These are phyloP conservation scores for Micoletzkya japonica DNA, from an alignment of 2,888 invertebrate genomes.

Conservation along the genomic window DNA sequence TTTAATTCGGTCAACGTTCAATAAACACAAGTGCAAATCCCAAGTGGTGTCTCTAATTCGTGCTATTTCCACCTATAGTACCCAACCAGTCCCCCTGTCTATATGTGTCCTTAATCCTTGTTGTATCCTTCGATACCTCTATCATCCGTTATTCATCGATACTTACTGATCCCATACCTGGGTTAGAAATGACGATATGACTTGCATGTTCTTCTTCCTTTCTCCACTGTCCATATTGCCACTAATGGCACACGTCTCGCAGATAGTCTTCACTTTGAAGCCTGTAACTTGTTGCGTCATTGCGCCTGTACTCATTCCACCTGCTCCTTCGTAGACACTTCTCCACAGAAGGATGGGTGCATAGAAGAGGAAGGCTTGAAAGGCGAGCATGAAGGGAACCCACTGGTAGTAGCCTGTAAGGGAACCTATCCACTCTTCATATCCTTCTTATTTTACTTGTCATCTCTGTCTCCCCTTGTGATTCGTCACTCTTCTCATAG, in stretches of 20 bases:
- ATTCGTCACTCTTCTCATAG: no score
- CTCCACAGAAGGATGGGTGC: slow-evolving; percentile 62
- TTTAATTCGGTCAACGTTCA: no score
- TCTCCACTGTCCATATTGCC: slow-evolving; percentile 58
- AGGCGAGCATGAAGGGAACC: slow-evolving; percentile 62
- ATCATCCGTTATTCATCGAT: background rate
- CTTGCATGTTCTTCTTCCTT: slow-evolving; percentile 52
- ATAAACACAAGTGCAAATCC: no score
- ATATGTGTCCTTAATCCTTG: no score
- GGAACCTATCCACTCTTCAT: background rate
- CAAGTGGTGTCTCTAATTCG: no score
- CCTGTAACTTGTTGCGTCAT: slow-evolving; percentile 36
- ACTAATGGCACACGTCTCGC: slow-evolving; percentile 56
- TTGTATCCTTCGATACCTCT: no score
- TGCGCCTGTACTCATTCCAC: no score
- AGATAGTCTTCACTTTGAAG: slow-evolving; percentile 57
- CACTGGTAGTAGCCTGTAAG: slow-evolving; percentile 58
- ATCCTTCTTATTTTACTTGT: background rate
- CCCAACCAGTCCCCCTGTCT: no score
- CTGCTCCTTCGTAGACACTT: slow-evolving; percentile 45
- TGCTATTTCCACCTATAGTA: no score
- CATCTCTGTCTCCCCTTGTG: no score
- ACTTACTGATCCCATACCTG: slow-evolving; percentile 33
- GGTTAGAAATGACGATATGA: slow-evolving; percentile 14
- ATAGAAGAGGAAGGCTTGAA: slow-evolving; percentile 62